phyloP scores from a whole-genome alignment of 2,888 invertebrate genomes.

The Eupelmus urozonus region DNA sequence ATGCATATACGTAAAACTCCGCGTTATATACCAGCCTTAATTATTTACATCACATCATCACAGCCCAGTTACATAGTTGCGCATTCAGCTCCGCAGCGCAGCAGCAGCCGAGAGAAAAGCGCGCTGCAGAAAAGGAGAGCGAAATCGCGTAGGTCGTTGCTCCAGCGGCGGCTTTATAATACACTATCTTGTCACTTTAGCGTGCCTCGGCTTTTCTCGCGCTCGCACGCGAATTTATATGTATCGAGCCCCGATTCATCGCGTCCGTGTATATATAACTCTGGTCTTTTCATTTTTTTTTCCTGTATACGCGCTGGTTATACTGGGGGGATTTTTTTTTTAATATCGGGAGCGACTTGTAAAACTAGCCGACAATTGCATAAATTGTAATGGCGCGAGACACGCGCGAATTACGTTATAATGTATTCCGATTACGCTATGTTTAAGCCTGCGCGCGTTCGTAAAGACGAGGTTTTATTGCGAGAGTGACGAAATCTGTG shows the following conservation, averaged over 20 bases:
- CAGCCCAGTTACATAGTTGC: constrained; percentile 12
- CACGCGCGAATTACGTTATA: constrained; percentile 28
- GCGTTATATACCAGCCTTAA: constrained; percentile 4
- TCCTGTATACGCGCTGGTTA: too few relatives aligned
- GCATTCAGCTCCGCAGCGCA: too few relatives aligned
- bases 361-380: constrained; percentile 39
- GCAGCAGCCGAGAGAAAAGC: neutral
- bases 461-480: constrained; percentile 10
- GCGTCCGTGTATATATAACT: too few relatives aligned
- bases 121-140: constrained; percentile 33
- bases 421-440: constrained; percentile 41
- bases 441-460: neutral
- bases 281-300: too few relatives aligned
- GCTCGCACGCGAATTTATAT: constrained; percentile 14
- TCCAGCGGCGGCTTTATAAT: neutral
- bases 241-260: constrained; percentile 7
- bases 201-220: neutral
- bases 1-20: neutral
- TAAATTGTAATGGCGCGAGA: constrained; percentile 29
- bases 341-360: neutral
- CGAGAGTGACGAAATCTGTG: constrained; percentile 37
- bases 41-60: constrained; percentile 53
- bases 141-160: constrained; percentile 46
- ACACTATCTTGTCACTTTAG: constrained; percentile 46
- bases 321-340: neutral